Evolutionary conservation across 2,797 vertebrate species (phyloP), one percentile per base, ranked within the genome.

Genomic region (Cirrhinus mrigala): DNA sequence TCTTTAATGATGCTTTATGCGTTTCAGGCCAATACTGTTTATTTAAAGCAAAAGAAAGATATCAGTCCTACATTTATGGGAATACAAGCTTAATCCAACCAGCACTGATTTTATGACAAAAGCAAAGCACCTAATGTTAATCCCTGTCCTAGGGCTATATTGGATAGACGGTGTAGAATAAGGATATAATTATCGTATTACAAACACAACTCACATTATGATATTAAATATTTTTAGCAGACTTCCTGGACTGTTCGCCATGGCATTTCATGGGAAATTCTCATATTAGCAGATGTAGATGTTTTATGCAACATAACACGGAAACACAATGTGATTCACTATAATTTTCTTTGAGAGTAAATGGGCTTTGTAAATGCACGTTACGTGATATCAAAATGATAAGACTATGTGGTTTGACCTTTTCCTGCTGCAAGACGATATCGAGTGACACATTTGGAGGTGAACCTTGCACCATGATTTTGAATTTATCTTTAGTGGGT

Each of bases 1-100:
- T 81, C 27, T 50, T 54, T n/a, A 37, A 6, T 54, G 48, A 88
- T 84, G 85, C 16, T 87, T 46, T 87, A 71, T 88, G 87, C 54
- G 54, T 48, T 83, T 73, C 44, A 90, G 86, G 82, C 82, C 86
- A 64, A 29, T 20, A 11, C 2, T n/a, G 33, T 64, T 48, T 40
- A 24, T 62, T 44, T 62, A 46, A 24, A 46, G 24, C 2, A 10
- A 48, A 44, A 20, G 0, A 64, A 62, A 79, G 2, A 48, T 20
- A 16, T 5, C 11, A n/a, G 20, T 16, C 33, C 33, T 60, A 7
- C 46, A 3, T 79, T 64, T 7, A 79, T 64, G 10, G 10, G 44
- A 64, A 44, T 7, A 64, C 1, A 10, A 20, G 58, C n/a, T 44
- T 79, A 79, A 62, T 48, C 24, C 4, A n/a, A 60, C 40, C 69